A percentile compares a stretch with the other conserved stretches of the same genome.
Conservation (phyloP, 23 tunicate species). For the Oikopleura dioica region DNA sequence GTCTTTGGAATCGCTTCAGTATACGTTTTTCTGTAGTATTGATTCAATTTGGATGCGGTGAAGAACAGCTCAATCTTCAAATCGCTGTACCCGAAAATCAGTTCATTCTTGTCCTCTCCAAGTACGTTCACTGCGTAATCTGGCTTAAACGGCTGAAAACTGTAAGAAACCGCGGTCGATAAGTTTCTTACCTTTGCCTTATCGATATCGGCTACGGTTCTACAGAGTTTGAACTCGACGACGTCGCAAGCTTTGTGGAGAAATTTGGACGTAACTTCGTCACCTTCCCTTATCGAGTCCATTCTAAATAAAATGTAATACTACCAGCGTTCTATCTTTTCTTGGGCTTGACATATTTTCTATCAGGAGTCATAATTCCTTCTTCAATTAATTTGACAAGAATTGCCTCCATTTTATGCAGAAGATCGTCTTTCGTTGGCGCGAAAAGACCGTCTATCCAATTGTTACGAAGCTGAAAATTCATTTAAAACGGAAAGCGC, state of each 20-base stretch:
- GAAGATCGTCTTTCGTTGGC: slow-evolving; percentile 18
- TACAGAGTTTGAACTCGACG: not conserved
- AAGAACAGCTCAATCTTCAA: slow-evolving; percentile 27
- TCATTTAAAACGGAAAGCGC: too few relatives aligned
- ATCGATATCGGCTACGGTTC: not conserved
- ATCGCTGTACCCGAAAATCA: slow-evolving; percentile 58
- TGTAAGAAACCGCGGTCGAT: too few relatives aligned
- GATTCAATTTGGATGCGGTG: slow-evolving; percentile 30
- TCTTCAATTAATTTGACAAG: slow-evolving; percentile 3
- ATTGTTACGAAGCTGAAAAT: slow-evolving; percentile 16
- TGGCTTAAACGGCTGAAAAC: too few relatives aligned
- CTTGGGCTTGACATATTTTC: not conserved
- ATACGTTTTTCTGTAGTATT: slow-evolving; percentile 20
- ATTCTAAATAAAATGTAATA: not conserved
- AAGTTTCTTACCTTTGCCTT: too few relatives aligned
- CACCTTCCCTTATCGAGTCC: slow-evolving; percentile 5
- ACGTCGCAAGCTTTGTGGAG: not conserved
- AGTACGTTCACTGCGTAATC: too few relatives aligned
- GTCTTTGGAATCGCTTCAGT: slow-evolving; percentile 21
- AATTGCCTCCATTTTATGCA: slow-evolving; percentile 16
- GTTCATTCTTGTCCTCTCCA: too few relatives aligned
- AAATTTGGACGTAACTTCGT: slow-evolving; percentile 1
- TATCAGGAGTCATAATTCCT: not conserved
- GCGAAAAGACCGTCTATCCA: slow-evolving; percentile 57
- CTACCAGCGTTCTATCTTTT: not conserved